Conservation (phyloP, 2,113 vertebrate genomes). For the Coracopsis vasa region DNA sequence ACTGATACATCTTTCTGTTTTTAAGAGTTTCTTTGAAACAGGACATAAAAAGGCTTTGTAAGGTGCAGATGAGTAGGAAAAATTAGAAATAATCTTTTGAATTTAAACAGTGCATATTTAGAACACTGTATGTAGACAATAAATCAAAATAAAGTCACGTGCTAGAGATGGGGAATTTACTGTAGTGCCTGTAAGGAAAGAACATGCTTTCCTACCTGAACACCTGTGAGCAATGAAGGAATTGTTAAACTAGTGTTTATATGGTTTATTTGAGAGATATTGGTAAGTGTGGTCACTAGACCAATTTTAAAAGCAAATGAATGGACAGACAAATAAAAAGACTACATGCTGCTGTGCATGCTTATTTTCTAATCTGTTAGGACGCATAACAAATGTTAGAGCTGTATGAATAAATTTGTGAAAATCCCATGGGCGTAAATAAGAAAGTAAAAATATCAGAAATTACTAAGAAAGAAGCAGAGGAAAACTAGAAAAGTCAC, state of each 20-base stretch:
- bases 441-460: background rate
- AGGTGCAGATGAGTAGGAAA: background rate
- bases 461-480: background rate
- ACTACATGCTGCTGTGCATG: background rate
- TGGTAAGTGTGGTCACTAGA: background rate
- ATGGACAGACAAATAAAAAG: background rate
- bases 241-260: background rate
- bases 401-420: background rate
- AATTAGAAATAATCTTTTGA: background rate
- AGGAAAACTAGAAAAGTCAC: background rate
- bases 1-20: background rate
- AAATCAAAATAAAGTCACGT: background rate
- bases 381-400: background rate
- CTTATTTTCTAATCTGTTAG: background rate
- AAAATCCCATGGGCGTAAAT: background rate
- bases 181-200: background rate
- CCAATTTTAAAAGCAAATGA: background rate
- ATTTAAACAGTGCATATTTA: background rate
- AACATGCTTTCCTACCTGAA: background rate
- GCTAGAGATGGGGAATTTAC: background rate
- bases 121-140: background rate
- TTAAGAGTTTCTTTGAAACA: background rate
- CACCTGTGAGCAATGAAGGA: background rate
- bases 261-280: background rate
- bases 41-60: background rate